Conservation (phyloP, 1,140 invertebrate species). For the Anagrus nilaparvatae region DNA sequence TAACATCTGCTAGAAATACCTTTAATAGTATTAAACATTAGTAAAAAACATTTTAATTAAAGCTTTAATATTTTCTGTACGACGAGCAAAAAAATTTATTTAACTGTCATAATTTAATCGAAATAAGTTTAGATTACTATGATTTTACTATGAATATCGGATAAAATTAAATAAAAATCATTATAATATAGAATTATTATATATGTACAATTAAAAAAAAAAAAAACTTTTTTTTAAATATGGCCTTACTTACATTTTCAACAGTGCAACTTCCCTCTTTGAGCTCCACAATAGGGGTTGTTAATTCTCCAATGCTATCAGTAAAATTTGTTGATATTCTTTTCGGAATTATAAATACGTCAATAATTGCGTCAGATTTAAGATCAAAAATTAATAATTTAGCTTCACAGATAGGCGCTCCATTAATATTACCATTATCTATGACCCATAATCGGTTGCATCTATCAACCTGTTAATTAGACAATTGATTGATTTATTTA, state of each 20-base stretch:
- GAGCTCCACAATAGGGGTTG: background rate
- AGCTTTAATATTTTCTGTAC: no score
- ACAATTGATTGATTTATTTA: background rate
- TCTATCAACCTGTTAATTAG: conserved; percentile 2
- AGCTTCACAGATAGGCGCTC: background rate
- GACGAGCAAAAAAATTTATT: no score
- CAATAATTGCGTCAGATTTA: background rate
- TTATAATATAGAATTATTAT: no score
- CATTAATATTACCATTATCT: background rate
- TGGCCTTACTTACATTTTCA: background rate
- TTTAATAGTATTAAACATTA: no score
- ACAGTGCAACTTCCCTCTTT: background rate
- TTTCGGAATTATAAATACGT: background rate
- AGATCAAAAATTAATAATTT: conserved; percentile 5
- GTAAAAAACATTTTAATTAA: no score
- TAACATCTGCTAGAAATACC: no score
- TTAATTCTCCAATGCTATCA: background rate
- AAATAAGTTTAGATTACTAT: no score
- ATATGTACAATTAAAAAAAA: background rate
- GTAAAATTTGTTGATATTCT: background rate
- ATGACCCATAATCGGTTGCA: conserved; percentile 5
- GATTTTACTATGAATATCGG: no score
- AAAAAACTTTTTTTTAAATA: background rate
- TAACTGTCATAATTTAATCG: no score
- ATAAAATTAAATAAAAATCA: no score